Conservation (phyloP, 2,797 vertebrate species). For the Squalus acanthias region DNA sequence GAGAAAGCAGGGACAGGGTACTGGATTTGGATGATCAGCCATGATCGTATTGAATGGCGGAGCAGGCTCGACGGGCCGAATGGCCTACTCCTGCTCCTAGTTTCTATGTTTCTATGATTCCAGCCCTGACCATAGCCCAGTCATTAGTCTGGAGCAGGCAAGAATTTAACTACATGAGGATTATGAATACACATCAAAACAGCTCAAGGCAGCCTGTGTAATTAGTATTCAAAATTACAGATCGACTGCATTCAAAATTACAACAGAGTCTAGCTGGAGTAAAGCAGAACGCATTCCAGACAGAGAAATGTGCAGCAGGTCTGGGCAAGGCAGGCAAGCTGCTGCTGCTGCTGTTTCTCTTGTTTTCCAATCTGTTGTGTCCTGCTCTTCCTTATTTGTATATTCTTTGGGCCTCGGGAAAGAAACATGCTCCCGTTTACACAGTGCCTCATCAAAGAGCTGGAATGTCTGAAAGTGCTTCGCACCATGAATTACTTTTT, state of each 20-base stretch:
- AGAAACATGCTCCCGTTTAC: not conserved
- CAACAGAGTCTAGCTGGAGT: not conserved
- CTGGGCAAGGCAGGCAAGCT: not conserved
- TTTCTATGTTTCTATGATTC: no score
- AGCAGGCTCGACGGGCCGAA: no score
- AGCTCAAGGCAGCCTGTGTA: not conserved
- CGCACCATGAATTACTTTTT: not conserved
- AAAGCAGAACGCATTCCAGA: not conserved
- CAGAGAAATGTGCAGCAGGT: not conserved
- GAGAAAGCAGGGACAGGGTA: no score
- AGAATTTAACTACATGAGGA: not conserved
- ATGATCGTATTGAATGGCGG: no score
- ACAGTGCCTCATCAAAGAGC: not conserved
- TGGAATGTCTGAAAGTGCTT: not conserved
- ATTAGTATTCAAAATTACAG: not conserved
- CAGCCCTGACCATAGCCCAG: no score
- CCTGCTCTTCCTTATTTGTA: not conserved
- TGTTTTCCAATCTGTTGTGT: no score
- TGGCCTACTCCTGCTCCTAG: no score
- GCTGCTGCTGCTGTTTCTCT: no score
- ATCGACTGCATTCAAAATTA: not conserved
- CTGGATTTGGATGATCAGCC: no score
- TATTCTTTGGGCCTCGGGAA: not conserved
- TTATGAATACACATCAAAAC: not conserved
- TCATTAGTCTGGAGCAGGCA: not conserved